Conservation (phyloP, 92 coral and sea anemone genomes). For the Heliopora coerulea region DNA sequence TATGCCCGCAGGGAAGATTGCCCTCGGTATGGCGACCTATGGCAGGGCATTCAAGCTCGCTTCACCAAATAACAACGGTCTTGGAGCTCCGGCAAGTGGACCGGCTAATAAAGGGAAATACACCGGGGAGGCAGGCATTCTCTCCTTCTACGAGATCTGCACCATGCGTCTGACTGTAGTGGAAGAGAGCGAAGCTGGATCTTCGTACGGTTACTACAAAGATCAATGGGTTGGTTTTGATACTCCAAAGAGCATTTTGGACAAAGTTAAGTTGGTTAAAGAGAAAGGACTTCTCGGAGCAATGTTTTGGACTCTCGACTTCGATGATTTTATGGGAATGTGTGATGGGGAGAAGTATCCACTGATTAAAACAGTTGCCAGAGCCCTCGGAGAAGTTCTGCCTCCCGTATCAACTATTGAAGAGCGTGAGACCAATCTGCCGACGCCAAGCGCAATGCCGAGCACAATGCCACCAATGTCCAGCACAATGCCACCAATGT, state of each 20-base stretch:
- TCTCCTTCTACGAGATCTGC: constrained; percentile 76
- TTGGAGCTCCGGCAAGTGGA: constrained; percentile 66
- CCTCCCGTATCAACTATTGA: constrained; percentile 44
- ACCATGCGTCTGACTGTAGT: constrained; percentile 30
- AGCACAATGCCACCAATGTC: constrained; percentile 39
- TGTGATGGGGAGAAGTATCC: constrained; percentile 85
- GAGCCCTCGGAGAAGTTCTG: constrained; percentile 55
- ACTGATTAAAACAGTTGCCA: constrained; percentile 70
- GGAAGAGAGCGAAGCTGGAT: constrained; percentile 51
- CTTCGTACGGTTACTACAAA: constrained; percentile 79
- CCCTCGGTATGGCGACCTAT: constrained; percentile 77
- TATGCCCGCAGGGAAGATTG: constrained; percentile 76
- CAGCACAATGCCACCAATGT: constrained; percentile 35
- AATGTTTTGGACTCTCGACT: constrained; percentile 94
- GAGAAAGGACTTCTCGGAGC: constrained; percentile 81
- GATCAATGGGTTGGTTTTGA: constrained; percentile 78
- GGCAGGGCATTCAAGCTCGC: constrained; percentile 72
- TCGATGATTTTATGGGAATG: constrained; percentile 87
- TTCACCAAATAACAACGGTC: constrained; percentile 43
- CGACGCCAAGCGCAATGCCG: no score
- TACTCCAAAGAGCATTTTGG: constrained; percentile 55
- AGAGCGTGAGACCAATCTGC: constrained; percentile 35
- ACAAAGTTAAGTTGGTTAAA: constrained; percentile 60
- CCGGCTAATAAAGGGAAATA: constrained; percentile 63
- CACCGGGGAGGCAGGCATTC: constrained; percentile 71